phyloP scores from a whole-genome alignment of 2,888 invertebrate species.

The Chaitophorus viminalis region DNA sequence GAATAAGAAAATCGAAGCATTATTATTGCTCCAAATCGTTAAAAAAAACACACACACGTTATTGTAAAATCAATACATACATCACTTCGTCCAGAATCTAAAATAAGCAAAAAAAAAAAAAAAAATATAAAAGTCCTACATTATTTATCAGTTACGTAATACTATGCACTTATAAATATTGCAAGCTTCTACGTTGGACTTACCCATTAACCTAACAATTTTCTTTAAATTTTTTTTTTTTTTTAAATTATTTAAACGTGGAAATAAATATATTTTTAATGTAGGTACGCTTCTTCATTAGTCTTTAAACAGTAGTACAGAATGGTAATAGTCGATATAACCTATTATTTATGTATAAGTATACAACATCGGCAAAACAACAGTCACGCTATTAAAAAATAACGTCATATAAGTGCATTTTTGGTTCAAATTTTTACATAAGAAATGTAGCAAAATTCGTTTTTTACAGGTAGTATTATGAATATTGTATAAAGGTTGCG shows the following conservation, averaged over 20 bases:
- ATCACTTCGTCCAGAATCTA: too few relatives aligned
- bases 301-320: not conserved
- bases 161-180: not conserved
- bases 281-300: not conserved
- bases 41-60: too few relatives aligned
- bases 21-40: too few relatives aligned
- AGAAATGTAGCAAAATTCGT: slow-evolving; percentile 40
- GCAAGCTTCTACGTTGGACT: not conserved
- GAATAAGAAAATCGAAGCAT: too few relatives aligned
- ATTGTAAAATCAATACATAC: too few relatives aligned
- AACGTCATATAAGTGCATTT: not conserved
- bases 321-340: not conserved
- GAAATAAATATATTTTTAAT: not conserved
- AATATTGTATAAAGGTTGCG: slow-evolving; percentile 15
- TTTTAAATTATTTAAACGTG: not conserved
- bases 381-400: not conserved
- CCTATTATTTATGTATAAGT: not conserved
- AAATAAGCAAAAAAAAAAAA: not conserved
- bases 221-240: not conserved
- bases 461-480: slow-evolving; percentile 30
- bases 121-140: not conserved
- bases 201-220: not conserved
- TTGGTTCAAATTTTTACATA: not conserved
- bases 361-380: not conserved
- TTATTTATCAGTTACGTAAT: not conserved